Conservation (phyloP, 1,140 invertebrate genomes). For the Episyrphus balteatus region DNA sequence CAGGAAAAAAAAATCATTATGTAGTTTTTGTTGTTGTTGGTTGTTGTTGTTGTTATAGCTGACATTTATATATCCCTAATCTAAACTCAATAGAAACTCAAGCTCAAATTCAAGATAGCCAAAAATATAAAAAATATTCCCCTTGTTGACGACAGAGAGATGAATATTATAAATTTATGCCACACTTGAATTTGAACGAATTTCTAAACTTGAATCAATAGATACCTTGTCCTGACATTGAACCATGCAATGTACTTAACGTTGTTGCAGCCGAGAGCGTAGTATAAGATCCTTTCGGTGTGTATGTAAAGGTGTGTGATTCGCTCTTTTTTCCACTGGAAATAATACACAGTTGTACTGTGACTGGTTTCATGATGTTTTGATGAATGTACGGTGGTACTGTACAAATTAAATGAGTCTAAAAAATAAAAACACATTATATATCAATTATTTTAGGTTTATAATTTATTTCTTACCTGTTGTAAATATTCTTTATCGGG, state of each 20-base stretch:
- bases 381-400: conserved; percentile 68
- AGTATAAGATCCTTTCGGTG: conserved; percentile 40
- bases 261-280: conserved; percentile 32
- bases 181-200: no score
- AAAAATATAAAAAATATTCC: not conserved
- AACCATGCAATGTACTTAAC: conserved; percentile 17
- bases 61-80: no score
- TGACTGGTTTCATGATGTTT: conserved; percentile 53
- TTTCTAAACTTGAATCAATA: conserved; percentile 2
- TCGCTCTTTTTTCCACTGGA: conserved; percentile 84
- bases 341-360: conserved; percentile 65
- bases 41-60: no score
- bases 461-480: conserved; percentile 43
- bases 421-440: conserved; percentile 5
- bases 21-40: no score
- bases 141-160: no score
- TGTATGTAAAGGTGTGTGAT: conserved; percentile 76
- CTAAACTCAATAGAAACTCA: no score
- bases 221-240: conserved; percentile 26
- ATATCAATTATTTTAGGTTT: not conserved
- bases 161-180: not conserved
- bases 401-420: conserved; percentile 89
- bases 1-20: no score
- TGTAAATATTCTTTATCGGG: conserved; percentile 78
- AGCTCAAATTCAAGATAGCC: not conserved